Conservation (phyloP, 2,888 invertebrate genomes). For the Euclidia mi region DNA sequence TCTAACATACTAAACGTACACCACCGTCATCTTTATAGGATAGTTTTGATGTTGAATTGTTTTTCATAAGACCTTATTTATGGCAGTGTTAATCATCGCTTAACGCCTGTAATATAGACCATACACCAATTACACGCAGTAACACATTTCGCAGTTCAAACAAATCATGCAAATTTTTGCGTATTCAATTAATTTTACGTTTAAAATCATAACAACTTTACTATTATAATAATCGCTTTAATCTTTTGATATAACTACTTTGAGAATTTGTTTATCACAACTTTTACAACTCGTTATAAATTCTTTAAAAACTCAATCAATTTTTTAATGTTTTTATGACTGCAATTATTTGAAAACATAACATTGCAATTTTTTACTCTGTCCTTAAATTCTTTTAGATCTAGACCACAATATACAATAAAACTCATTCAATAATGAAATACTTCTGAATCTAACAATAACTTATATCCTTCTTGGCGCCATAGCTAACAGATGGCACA, state of each 20-base stretch:
- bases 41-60: too few relatives aligned
- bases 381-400: too few relatives aligned
- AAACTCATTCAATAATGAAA: too few relatives aligned
- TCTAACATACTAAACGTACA: too few relatives aligned
- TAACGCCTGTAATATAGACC: neutral
- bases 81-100: neutral
- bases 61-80: too few relatives aligned
- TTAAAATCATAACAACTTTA: neutral
- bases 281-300: slow-evolving; percentile 4
- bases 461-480: too few relatives aligned
- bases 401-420: too few relatives aligned
- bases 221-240: neutral
- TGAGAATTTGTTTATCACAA: neutral
- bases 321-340: neutral
- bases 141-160: neutral
- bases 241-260: neutral
- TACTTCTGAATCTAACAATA: too few relatives aligned
- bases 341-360: neutral
- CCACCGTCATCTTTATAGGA: too few relatives aligned
- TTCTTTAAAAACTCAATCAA: slow-evolving; percentile 7
- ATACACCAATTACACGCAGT: neutral
- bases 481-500: too few relatives aligned
- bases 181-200: neutral
- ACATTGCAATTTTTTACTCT: too few relatives aligned
- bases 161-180: neutral